phyloP scores from a whole-genome alignment of 2,888 invertebrate genomes.

The Agrochola macilenta region DNA sequence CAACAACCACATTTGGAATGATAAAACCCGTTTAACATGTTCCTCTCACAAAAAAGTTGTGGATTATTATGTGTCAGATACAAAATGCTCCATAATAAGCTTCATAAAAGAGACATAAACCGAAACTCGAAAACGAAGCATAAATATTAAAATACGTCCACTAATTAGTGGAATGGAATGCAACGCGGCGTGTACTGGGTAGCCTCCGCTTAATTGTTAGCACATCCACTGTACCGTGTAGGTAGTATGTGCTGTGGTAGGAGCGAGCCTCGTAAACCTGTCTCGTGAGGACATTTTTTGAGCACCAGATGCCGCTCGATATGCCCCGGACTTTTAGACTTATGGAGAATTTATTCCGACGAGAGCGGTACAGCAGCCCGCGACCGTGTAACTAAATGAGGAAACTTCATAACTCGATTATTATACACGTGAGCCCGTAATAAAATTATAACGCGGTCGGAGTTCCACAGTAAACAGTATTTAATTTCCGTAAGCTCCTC shows the following conservation, averaged over 20 bases:
- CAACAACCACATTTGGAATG: slow-evolving; percentile 56
- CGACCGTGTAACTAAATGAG: slow-evolving; percentile 48
- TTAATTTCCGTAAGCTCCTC: slow-evolving; percentile 86
- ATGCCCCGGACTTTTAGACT: slow-evolving; percentile 55
- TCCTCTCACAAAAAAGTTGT: slow-evolving; percentile 53
- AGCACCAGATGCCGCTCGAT: slow-evolving; percentile 63
- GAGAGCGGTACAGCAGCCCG: slow-evolving; percentile 23
- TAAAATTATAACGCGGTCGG: slow-evolving; percentile 77
- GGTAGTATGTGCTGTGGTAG: slow-evolving; percentile 25
- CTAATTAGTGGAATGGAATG: slow-evolving; percentile 75
- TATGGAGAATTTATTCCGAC: slow-evolving; percentile 61
- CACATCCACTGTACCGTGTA: slow-evolving; percentile 53
- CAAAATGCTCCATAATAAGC: slow-evolving; percentile 66
- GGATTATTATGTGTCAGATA: slow-evolving; percentile 62
- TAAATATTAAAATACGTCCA: slow-evolving; percentile 69
- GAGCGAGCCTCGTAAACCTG: slow-evolving; percentile 70
- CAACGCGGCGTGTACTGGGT: slow-evolving; percentile 59
- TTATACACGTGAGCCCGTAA: slow-evolving; percentile 67
- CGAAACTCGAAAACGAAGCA: slow-evolving; percentile 66
- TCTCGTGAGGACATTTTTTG: slow-evolving; percentile 70
- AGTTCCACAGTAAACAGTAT: slow-evolving; percentile 79
- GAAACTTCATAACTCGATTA: slow-evolving; percentile 66
- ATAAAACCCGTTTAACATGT: slow-evolving; percentile 65
- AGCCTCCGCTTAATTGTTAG: slow-evolving; percentile 70
- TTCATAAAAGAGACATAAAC: slow-evolving; percentile 71